Evolutionary conservation across 1,140 invertebrate species (phyloP), one percentile per base, ranked within the genome.

Genomic region (Pseudomyrmex dendroicus): DNA sequence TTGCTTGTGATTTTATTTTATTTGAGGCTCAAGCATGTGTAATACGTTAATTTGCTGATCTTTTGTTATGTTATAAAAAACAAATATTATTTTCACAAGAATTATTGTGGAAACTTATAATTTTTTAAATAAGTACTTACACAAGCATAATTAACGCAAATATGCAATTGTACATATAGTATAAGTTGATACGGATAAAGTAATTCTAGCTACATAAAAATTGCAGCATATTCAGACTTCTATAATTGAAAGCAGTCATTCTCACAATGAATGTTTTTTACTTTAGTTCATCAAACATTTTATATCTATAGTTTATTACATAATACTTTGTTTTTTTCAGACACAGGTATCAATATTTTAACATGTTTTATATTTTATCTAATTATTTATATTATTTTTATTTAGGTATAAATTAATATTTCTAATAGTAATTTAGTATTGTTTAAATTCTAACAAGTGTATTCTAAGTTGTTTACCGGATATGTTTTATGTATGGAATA

Each of bases 1-100:
- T 87, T 82, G 82, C 57, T 84, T 87, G 54, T 86, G 82, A 3
- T 46, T 68, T 78, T 68, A 59, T 35, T 59, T 59, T 59, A 72
- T 72, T 15, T 17, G n/a, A 70, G 72, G 2, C 2, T 68, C 2
- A 17, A 20, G 15, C 48, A 74, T 74, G 13, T 62, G 22, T 44
- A 61, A 73, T 9, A 35, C 7, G 1, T 10, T 54, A 2, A 10
- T n/a, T 12, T 50, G 20, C 10, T 67, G 15, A 52, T 76, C 17
- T 54, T 17, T 76, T 74, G n/a, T 25, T 76, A 50, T 8, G 25
- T 9, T 8, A 5, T 13, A 62, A 64, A 59, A 22, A 63, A 59
- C 0, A 17, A 82, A 78, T 22, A 78, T 77, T 68, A 68, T 68
- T 78, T 78, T 80, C 67, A 62, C 54, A 17, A 68, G 13, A 77